Conservation (phyloP, 2,113 vertebrate species). For the Bagarius yarrelli region DNA sequence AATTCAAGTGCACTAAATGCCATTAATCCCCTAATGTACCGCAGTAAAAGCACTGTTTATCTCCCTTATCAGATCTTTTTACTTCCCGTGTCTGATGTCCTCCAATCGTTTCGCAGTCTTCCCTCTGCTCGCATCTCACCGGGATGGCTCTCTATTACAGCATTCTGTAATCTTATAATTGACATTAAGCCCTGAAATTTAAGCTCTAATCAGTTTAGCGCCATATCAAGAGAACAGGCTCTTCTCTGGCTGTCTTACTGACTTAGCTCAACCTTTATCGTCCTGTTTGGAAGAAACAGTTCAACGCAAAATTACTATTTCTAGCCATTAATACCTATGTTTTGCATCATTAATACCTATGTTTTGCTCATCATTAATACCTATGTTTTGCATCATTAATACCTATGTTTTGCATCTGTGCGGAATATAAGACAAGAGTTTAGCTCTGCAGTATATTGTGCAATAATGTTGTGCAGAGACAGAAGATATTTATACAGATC, state of each 20-base stretch:
- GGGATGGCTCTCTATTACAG: slow-evolving; percentile 21
- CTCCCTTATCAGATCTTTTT: background rate
- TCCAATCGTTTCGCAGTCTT: background rate
- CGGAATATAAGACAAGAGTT: too few species aligned
- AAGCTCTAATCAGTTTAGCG: slow-evolving; percentile 28
- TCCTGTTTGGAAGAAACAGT: background rate
- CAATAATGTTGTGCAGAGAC: background rate
- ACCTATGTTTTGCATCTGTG: too few species aligned
- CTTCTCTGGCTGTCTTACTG: background rate
- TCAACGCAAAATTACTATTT: background rate
- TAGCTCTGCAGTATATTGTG: too few species aligned
- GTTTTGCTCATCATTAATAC: background rate
- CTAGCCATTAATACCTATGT: background rate
- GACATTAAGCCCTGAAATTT: slow-evolving; percentile 29
- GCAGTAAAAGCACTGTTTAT: slow-evolving; percentile 3
- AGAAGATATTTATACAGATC: background rate
- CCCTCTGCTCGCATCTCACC: background rate
- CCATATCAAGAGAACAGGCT: background rate
- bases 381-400: background rate
- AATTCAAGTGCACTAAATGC: too few species aligned
- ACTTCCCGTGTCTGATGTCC: slow-evolving; percentile 3
- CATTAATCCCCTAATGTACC: background rate
- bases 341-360: background rate
- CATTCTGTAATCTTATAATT: slow-evolving; percentile 24
- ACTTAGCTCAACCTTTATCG: background rate